Base-by-base conservation (phyloP, 1,140 invertebrate species). In the Leptinotarsa undecemlineata region DNA sequence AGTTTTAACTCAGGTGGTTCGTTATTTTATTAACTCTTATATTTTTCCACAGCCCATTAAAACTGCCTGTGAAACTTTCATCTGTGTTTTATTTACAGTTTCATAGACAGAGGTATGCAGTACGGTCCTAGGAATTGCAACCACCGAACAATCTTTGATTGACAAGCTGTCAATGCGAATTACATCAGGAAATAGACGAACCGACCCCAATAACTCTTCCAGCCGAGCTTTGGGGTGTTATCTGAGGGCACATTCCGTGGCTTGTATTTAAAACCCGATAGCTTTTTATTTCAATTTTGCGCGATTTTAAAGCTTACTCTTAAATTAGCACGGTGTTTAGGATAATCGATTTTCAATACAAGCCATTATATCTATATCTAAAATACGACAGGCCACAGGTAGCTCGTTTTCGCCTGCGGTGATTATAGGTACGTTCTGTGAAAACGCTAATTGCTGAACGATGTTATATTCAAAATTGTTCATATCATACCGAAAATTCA, bases 241-340 rank as follows among this genome's bases (percentile, higher is more conserved):
- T 78, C 74, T 72, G 68, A 60, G 74, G 72, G 72, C 71, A 62
- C 73, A 75, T 77, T 75, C 75, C 77, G 77, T 68, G 79, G 80
- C 75, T 81, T 78, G 78, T 79, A 74, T 78, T 80, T 77, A 74
- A 81, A 81, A 81, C 77, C 80, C 77, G 26, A 70, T 75, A 74
- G 80, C 75, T 80, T 82, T 82, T 82, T 82, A 81, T 82, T 82
- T 82, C 81, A 82, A 82, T 82, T 82, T 81, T 78, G 79, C 72
- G 74, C 80, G 80, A 81, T 79, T 82, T 80, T 76, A 77, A 74
- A 82, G 80, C 79, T 81, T 78, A 81, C 73, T 74, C 75, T 79
- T 80, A 80, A 81, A 82, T 82, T 82, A 82, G 77, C 81, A 80
- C 77, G 72, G 76, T 77, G 78, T 82, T 81, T 82, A 82, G 77